phyloP scores from a whole-genome alignment of 2,797 vertebrate species.

The Oreonectes daqikongensis region DNA sequence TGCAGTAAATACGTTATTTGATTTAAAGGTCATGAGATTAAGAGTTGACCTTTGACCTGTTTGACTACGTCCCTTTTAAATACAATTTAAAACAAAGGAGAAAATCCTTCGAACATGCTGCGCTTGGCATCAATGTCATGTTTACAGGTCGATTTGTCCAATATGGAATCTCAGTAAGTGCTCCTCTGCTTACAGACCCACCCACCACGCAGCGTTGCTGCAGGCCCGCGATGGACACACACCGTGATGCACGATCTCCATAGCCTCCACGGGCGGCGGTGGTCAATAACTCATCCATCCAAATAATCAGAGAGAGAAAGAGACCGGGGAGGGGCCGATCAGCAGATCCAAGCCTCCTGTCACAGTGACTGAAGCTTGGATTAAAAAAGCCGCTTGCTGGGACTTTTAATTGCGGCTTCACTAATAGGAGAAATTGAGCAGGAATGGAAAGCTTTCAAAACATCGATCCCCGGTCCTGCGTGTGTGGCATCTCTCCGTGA shows the following conservation, averaged over 20 bases:
- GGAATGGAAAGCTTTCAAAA: conserved; percentile 65
- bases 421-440: conserved; percentile 73
- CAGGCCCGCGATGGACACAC: background rate
- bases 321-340: conserved; percentile 39
- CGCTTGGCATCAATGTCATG: conserved; percentile 1
- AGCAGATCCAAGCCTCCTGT: conserved; percentile 40
- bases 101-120: background rate
- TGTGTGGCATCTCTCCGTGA: background rate
- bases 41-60: background rate
- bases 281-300: conserved; percentile 61
- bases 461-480: conserved; percentile 66
- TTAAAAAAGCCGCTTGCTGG: conserved; percentile 55
- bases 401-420: conserved; percentile 74
- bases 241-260: background rate
- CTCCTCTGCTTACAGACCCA: background rate
- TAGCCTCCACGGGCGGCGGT: conserved; percentile 37
- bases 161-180: conserved; percentile 20
- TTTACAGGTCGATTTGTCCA: conserved; percentile 16
- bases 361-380: conserved; percentile 57
- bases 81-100: background rate
- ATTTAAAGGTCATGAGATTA: background rate
- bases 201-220: background rate
- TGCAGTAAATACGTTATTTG: background rate
- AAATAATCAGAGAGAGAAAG: conserved; percentile 52
- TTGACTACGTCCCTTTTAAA: background rate